Percentiles rank a stretch among this genome's conserved stretches.
These are phyloP conservation scores for Temnothorax rugatulus DNA, from an alignment of 2,888 invertebrate species.

Conservation along the genomic window DNA sequence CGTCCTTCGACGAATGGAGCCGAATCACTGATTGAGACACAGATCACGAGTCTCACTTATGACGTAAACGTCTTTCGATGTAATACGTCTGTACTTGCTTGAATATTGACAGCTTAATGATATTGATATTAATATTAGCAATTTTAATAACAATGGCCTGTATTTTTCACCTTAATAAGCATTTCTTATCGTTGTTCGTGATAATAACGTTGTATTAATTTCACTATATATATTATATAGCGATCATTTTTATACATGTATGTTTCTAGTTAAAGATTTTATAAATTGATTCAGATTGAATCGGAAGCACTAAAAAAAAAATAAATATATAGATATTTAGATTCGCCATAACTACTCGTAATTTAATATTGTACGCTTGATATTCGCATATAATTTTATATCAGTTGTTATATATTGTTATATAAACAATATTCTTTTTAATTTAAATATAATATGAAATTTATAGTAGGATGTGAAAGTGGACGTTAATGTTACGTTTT, in stretches of 20 bases:
- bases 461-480: background rate
- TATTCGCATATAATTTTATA: background rate
- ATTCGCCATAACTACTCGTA: background rate
- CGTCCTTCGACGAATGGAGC: background rate
- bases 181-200: background rate
- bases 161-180: background rate
- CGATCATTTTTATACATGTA: background rate
- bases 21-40: constrained; percentile 24
- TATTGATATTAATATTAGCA: background rate
- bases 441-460: background rate
- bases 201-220: background rate
- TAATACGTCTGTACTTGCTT: background rate
- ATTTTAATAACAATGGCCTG: background rate
- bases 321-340: background rate
- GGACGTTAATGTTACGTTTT: background rate
- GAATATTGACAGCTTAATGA: background rate
- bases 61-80: background rate
- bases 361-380: background rate
- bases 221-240: background rate
- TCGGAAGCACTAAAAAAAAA: background rate
- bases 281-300: background rate
- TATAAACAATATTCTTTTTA: background rate
- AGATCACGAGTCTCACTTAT: constrained; percentile 16
- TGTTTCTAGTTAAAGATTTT: background rate
- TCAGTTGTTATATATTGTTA: background rate